Base-by-base conservation (phyloP, 2,797 vertebrate species). In the Cyprinella venusta region DNA sequence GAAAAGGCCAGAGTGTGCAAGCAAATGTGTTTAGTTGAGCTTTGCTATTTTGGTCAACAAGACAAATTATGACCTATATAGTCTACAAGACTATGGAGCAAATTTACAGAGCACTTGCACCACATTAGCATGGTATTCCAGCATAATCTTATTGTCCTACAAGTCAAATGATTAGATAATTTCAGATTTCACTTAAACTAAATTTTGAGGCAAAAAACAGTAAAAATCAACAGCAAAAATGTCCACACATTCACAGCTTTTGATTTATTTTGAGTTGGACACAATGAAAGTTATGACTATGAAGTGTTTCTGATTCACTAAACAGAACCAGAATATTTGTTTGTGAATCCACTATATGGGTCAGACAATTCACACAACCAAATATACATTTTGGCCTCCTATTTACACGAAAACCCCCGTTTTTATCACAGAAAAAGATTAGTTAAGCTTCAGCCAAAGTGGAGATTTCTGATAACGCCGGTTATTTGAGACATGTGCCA, bases 21-120 rank as follows among this genome's bases (percentile, higher is more conserved):
- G 61, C 42, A 40, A 36, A n/a, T 36, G 61, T 8, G 54, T 87
- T 87, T 76, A 85, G 78, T 79, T 71, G 68, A 19, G 24, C 40
- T 85, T 63, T 65, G 69, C 21, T 50, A 77, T 71, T 87, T 83
- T 74, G 50, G 56, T 8, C 13, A 65, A 26, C 26, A 21, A 48
- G 59, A 78, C 26, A 48, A 64, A 76, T 72, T 19, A n/a, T 26
- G 45, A 76, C 56, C 42, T 69, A 36, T 33, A 70, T 63, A 61
- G 48, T 48, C 48, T 52, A 30, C 52, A 65, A 36, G 63, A 79
- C 50, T 36, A 45, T 67, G 18, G 9, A 13, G 13, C 19, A 24
- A 74, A 36, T 74, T 36, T 10, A 8, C 45, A 0, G 8, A 30
- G 12, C 26, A 54, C 70, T 33, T 52, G 70, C 26, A 72, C 18